These are phyloP conservation scores for Drosophila rufa DNA, from an alignment of 1,140 invertebrate genomes.

Conservation along the genomic window DNA sequence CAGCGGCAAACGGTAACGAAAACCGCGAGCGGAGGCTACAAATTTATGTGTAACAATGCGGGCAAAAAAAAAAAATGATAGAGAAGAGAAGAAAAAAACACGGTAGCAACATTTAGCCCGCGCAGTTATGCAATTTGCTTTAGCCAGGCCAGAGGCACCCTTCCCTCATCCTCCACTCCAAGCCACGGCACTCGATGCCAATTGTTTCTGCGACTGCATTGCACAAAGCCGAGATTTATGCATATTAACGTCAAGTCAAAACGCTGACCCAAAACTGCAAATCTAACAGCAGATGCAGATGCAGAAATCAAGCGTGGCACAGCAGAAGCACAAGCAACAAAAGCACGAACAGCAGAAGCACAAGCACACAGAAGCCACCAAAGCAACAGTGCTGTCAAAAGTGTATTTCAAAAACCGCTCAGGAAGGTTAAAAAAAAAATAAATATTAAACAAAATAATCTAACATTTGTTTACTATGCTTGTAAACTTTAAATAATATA, in stretches of 20 bases:
- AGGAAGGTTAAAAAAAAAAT: not conserved
- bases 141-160: conserved; percentile 5
- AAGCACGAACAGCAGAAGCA: not conserved
- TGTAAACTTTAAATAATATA: not conserved
- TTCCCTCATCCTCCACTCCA: not conserved
- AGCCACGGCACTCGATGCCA: conserved; percentile 36
- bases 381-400: not conserved
- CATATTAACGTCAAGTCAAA: conserved; percentile 80
- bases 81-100: conserved; percentile 21
- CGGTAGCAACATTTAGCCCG: conserved; percentile 58
- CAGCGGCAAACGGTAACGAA: conserved; percentile 43
- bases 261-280: conserved; percentile 73
- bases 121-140: conserved; percentile 66
- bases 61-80: conserved; percentile 44
- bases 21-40: conserved; percentile 37
- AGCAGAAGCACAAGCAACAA: conserved; percentile 1
- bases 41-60: conserved; percentile 77
- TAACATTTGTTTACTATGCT: too few relatives aligned
- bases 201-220: conserved; percentile 66
- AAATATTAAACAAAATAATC: not conserved
- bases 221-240: conserved; percentile 77
- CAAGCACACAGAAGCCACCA: not conserved
- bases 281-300: conserved; percentile 35
- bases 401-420: accelerated
- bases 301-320: conserved; percentile 68